Conservation (phyloP, 30 jellyfish, hydroid and myxozoan species). For the Pelagia noctiluca region DNA sequence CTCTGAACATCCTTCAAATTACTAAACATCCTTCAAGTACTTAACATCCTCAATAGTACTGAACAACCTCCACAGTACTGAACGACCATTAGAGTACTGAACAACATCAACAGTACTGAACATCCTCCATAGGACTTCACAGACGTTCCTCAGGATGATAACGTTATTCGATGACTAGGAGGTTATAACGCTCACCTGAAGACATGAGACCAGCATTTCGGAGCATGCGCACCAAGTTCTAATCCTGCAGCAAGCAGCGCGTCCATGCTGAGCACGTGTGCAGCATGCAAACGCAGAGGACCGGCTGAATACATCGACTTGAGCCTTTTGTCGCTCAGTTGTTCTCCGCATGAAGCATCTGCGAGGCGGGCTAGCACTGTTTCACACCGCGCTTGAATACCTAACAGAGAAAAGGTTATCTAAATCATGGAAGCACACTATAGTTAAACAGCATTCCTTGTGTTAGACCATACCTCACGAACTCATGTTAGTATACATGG, state of each 20-base stretch:
- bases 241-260: constrained; percentile 97
- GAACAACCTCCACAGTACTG: no score
- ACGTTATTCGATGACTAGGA: neutral
- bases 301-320: constrained; percentile 58
- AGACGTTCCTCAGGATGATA: neutral
- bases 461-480: no score
- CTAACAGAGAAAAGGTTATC: constrained; percentile 27
- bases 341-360: constrained; percentile 94
- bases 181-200: constrained; percentile 70
- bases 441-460: no score
- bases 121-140: no score
- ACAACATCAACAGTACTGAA: no score
- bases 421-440: no score
- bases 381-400: constrained; percentile 96
- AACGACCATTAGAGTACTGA: no score
- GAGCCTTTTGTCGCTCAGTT: constrained; percentile 69
- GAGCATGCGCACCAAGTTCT: constrained; percentile 97
- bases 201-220: constrained; percentile 97
- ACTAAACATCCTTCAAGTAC: no score
- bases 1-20: no score
- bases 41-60: no score
- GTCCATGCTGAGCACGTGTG: constrained; percentile 98
- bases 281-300: constrained; percentile 94
- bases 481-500: no score
- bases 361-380: constrained; percentile 90